These are phyloP conservation scores for Dinocampus coccinellae DNA, from an alignment of 2,888 invertebrate genomes.

Conservation along the genomic window DNA sequence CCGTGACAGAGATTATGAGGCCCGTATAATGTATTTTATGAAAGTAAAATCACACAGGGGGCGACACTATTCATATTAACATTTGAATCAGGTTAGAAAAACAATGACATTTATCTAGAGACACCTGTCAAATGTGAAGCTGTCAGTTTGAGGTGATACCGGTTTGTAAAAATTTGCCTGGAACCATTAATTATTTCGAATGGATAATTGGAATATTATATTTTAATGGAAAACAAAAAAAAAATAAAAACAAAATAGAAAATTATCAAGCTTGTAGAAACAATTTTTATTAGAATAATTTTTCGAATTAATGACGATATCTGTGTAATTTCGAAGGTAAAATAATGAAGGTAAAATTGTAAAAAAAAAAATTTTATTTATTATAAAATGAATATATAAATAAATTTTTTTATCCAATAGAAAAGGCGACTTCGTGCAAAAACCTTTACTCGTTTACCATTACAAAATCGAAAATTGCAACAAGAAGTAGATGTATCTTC, in stretches of 20 bases:
- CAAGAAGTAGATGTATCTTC: constrained; percentile 40
- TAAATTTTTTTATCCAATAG: constrained; percentile 40
- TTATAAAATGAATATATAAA: not conserved
- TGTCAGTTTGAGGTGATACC: not conserved
- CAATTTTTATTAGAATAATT: not conserved
- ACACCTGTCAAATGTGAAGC: not conserved
- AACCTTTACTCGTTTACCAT: constrained; percentile 48
- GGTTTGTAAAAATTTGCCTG: not conserved
- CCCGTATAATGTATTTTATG: too few species aligned
- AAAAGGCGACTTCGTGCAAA: constrained; percentile 53
- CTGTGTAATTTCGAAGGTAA: constrained; percentile 60
- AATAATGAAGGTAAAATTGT: constrained; percentile 63
- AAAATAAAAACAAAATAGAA: not conserved
- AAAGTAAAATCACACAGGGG: too few species aligned
- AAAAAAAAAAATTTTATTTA: not conserved
- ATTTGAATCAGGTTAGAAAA: not conserved
- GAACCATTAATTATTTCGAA: not conserved
- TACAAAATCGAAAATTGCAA: constrained; percentile 42
- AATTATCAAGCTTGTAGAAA: not conserved
- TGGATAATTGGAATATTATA: not conserved
- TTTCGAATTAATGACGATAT: not conserved
- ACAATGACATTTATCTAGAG: not conserved
- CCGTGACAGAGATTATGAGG: too few species aligned
- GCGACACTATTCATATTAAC: not conserved
- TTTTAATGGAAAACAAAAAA: not conserved